Conservation (phyloP, 23 tunicate genomes). For the Aplidium turbinatum region DNA sequence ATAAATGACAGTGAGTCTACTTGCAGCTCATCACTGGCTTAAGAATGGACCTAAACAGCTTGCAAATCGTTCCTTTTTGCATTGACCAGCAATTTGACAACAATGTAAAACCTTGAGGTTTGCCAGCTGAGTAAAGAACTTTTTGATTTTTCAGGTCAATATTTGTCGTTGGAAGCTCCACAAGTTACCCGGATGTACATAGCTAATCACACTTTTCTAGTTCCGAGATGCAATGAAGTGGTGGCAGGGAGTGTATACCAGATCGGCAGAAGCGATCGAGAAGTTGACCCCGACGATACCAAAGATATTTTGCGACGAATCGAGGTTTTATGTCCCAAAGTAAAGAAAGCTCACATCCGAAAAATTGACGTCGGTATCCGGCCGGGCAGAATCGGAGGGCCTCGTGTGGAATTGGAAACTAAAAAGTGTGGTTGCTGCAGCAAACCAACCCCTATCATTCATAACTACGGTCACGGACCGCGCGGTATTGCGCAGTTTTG, state of each 20-base stretch:
- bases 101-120: too few relatives aligned
- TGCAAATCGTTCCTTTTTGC: too few relatives aligned
- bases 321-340: slow-evolving; percentile 33
- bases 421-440: background rate
- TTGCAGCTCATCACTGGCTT: too few relatives aligned
- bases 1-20: too few relatives aligned
- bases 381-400: slow-evolving; percentile 71
- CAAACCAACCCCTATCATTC: slow-evolving; percentile 51
- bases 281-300: slow-evolving; percentile 43
- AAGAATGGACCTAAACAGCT: too few relatives aligned
- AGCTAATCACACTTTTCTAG: slow-evolving; percentile 34
- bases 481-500: slow-evolving; percentile 69
- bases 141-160: slow-evolving; percentile 35
- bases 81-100: too few relatives aligned
- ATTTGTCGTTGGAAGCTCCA: slow-evolving; percentile 23
- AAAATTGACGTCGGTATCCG: slow-evolving; percentile 58
- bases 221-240: slow-evolving; percentile 44
- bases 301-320: slow-evolving; percentile 46
- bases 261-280: slow-evolving; percentile 42
- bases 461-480: slow-evolving; percentile 80
- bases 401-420: slow-evolving; percentile 61
- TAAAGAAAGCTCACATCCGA: slow-evolving; percentile 24
- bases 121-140: too few relatives aligned
- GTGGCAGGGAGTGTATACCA: slow-evolving; percentile 59
- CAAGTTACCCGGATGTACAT: background rate